Base-by-base conservation (phyloP, 1,140 invertebrate genomes). In the Heliconius himera region DNA sequence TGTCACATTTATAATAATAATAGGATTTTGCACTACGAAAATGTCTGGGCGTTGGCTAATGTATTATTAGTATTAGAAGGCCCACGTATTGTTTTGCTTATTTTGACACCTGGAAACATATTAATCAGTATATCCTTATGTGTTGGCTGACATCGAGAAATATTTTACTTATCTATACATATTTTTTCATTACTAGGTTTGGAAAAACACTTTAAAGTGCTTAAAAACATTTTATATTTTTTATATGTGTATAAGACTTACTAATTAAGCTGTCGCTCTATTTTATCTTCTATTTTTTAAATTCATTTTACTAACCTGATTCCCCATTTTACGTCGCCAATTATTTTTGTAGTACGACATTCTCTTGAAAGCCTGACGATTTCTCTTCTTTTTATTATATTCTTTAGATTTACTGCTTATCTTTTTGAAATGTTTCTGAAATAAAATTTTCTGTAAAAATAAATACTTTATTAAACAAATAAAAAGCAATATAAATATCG, bases 291-390 rank as follows among this genome's bases (percentile, higher is more conserved):
- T 56, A 56, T 56, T n/a, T 56, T 56, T 56, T 56, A n/a, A n/a
- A 22, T 56, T n/a, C n/a, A 13, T 29, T 66, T 66, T 66, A 66
- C 76, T 79, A 78, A 86, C 81, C 72, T 81, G 72, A 60, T 81
- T 49, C 2, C 82, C 85, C 77, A 86, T 83, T 71, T 71, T 70
- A 56, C 85, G 71, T 66, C 83, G 78, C 82, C 82, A 84, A 74
- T 81, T 72, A 76, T 80, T 73, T 66, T 33, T 80, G 41, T 73
- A 76, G 36, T 80, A 73, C 38, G 74, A 70, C 20, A 76, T 56
- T n/a, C 49, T 36, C 5, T 22, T 70, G 20, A 49, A 38, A 41
- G 66, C 33, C 46, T 70, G 16, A 29, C 73, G 78, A 54, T 73
- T 56, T 49, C 38, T 22, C 26, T 60, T 70, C 13, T 73, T 60